A percentile compares a stretch with the other conserved stretches of the same genome.
These are phyloP conservation scores for Paraescarpia echinospica DNA, from an alignment of 1,140 invertebrate species.

Conservation along the genomic window DNA sequence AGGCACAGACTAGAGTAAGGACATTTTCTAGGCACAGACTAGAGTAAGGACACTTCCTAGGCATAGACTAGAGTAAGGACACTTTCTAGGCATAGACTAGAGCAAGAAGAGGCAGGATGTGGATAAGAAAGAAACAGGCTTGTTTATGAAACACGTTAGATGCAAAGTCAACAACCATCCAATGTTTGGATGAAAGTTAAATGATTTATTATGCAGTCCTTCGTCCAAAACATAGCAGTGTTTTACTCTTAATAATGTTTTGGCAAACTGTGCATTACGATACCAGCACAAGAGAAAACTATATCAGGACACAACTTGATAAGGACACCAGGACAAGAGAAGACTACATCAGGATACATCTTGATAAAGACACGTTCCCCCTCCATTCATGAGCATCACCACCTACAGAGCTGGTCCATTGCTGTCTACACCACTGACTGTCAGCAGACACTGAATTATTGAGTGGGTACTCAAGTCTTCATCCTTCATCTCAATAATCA, in stretches of 20 bases:
- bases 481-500: background rate
- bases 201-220: too few relatives aligned
- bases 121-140: background rate
- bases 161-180: too few relatives aligned
- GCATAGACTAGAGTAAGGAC: background rate
- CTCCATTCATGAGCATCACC: too few relatives aligned
- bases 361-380: too few relatives aligned
- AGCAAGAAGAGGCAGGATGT: background rate
- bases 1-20: background rate
- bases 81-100: background rate
- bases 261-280: background rate
- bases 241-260: background rate
- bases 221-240: too few relatives aligned
- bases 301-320: too few relatives aligned
- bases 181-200: too few relatives aligned
- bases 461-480: background rate
- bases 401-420: background rate
- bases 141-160: too few relatives aligned
- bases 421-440: background rate
- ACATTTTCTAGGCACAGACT: background rate
- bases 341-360: too few relatives aligned
- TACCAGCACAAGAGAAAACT: too few relatives aligned
- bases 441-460: background rate
- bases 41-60: background rate
- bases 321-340: too few relatives aligned